These are phyloP conservation scores for Macrophya alboannulata DNA, from an alignment of 2,888 invertebrate species.

Conservation along the genomic window DNA sequence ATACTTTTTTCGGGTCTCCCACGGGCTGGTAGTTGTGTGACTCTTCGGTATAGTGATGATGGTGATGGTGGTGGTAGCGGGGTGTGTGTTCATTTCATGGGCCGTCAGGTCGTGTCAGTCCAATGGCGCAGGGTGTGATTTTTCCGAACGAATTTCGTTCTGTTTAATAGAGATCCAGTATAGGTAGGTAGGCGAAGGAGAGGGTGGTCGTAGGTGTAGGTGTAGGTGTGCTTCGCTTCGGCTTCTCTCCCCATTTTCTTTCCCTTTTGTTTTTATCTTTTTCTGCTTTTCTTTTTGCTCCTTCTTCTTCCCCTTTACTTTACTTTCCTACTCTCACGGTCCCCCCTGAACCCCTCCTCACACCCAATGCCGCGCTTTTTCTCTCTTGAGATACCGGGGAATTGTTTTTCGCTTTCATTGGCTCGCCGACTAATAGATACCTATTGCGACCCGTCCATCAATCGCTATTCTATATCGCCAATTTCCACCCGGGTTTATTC, in stretches of 20 bases:
- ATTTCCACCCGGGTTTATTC: constrained; percentile 21
- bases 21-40: background rate
- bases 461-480: constrained; percentile 32
- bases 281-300: constrained; percentile 7
- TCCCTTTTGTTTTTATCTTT: constrained; percentile 39
- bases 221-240: constrained; percentile 49
- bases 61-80: background rate
- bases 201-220: background rate
- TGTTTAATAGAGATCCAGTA: constrained; percentile 73
- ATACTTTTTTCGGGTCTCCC: background rate
- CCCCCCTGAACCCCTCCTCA: background rate
- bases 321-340: constrained; percentile 22
- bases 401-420: constrained; percentile 71
- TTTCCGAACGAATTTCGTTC: constrained; percentile 75
- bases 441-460: constrained; percentile 39
- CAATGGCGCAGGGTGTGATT: constrained; percentile 74
- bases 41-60: background rate
- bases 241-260: constrained; percentile 48
- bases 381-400: constrained; percentile 57
- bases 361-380: background rate
- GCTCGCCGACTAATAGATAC: constrained; percentile 69
- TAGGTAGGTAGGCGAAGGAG: constrained; percentile 8
- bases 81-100: constrained; percentile 78
- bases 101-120: constrained; percentile 77
- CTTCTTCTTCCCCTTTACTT: background rate